Evolutionary conservation across 2,888 invertebrate genomes (phyloP).

Genomic region (Athalia cordata): DNA sequence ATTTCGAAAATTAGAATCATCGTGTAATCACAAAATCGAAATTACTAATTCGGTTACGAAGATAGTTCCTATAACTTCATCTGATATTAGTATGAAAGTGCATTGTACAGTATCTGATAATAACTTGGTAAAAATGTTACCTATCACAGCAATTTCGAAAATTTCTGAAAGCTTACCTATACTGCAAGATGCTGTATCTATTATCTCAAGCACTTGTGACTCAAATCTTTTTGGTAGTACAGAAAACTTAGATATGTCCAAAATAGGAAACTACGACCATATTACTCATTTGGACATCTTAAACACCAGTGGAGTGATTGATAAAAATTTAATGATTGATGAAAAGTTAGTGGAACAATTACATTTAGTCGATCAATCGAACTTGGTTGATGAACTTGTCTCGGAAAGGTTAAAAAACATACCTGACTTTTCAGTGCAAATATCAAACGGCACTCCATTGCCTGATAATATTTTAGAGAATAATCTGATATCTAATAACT

Average conservation of each 20-base stretch:
- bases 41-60: slow-evolving; percentile 54
- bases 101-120: slow-evolving; percentile 46
- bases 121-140: slow-evolving; percentile 45
- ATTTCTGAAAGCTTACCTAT: slow-evolving; percentile 58
- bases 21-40: slow-evolving; percentile 42
- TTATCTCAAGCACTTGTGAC: slow-evolving; percentile 63
- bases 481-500: slow-evolving; percentile 64
- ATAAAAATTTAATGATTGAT: slow-evolving; percentile 67
- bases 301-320: slow-evolving; percentile 64
- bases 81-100: slow-evolving; percentile 51
- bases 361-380: slow-evolving; percentile 67
- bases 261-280: slow-evolving; percentile 66
- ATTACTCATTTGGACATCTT: slow-evolving; percentile 67
- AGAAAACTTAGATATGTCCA: slow-evolving; percentile 66
- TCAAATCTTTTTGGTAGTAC: slow-evolving; percentile 64
- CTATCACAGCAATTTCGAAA: slow-evolving; percentile 55
- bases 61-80: slow-evolving; percentile 53
- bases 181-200: slow-evolving; percentile 64
- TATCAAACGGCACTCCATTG: slow-evolving; percentile 51
- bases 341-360: slow-evolving; percentile 69
- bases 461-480: slow-evolving; percentile 67
- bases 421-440: slow-evolving; percentile 40
- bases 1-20: slow-evolving; percentile 59
- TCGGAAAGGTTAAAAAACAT: slow-evolving; percentile 68
- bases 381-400: slow-evolving; percentile 68